Percentiles rank a stretch among this genome's conserved stretches.
phyloP scores from a whole-genome alignment of 2,113 vertebrate genomes.

The Myodes glareolus region DNA sequence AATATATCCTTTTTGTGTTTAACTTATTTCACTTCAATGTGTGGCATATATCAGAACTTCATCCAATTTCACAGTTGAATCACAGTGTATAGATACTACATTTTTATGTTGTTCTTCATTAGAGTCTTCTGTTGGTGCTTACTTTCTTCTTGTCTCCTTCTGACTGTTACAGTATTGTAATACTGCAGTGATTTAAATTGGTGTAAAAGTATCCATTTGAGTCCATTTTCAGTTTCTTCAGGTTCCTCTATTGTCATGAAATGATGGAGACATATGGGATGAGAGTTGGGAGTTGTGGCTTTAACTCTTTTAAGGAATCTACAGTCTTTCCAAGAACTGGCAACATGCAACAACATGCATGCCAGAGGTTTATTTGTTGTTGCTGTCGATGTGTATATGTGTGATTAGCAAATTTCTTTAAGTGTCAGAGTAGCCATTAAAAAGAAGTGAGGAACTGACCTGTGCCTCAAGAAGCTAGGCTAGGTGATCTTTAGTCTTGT shows the following conservation, averaged over 20 bases:
- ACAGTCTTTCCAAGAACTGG: not conserved
- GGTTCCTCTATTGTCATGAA: not conserved
- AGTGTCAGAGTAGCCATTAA: not conserved
- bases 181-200: not conserved
- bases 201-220: not conserved
- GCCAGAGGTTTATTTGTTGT: not conserved
- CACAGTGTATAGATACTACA: not conserved
- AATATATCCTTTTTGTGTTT: not conserved
- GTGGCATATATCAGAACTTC: not conserved
- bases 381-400: not conserved
- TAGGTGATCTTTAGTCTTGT: not conserved
- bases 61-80: not conserved
- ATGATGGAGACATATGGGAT: not conserved
- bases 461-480: not conserved
- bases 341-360: not conserved
- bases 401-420: constrained; percentile 6
- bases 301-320: constrained; percentile 24
- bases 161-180: not conserved
- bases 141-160: not conserved
- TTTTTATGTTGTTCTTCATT: not conserved
- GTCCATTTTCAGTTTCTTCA: not conserved
- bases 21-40: not conserved
- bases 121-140: not conserved
- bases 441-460: not conserved
- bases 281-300: constrained; percentile 45